Evolutionary conservation across 2,888 invertebrate genomes (phyloP).

Genomic region (Aleiodes leptofemur): DNA sequence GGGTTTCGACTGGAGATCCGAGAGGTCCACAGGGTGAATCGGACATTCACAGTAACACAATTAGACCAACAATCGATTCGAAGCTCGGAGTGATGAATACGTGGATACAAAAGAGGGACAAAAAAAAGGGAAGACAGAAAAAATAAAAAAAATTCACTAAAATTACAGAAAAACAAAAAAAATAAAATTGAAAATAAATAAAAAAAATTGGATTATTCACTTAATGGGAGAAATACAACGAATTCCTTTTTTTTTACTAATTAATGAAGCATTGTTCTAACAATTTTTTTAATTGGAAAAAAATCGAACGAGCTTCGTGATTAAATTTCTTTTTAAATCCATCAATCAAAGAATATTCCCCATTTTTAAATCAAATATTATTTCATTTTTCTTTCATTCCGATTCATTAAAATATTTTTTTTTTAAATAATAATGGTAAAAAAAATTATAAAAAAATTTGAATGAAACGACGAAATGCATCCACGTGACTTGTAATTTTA

Average conservation of each 20-base stretch:
- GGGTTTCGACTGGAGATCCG: constrained; percentile 52
- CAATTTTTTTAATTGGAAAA: too few species aligned
- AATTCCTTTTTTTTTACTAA: not conserved
- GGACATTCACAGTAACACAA: constrained; percentile 74
- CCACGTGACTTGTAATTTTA: too few species aligned
- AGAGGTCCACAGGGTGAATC: constrained; percentile 68
- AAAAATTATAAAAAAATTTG: too few species aligned
- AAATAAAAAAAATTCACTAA: too few species aligned
- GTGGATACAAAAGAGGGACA: constrained; percentile 43
- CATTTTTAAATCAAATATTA: constrained; percentile 17
- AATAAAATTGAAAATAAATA: not conserved
- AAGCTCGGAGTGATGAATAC: constrained; percentile 68
- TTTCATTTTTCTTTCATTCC: constrained; percentile 6
- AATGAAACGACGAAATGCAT: too few species aligned
- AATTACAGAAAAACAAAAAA: not conserved
- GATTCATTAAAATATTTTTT: too few species aligned
- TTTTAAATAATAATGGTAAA: too few species aligned
- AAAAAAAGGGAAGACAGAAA: too few species aligned
- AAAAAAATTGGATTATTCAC: not conserved
- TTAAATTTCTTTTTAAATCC: too few species aligned
- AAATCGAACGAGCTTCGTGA: too few species aligned
- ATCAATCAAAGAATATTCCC: too few species aligned
- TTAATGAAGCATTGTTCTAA: constrained; percentile 11
- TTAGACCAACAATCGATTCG: constrained; percentile 73
- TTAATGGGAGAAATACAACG: constrained; percentile 4